Conservation (phyloP, 2,797 vertebrate genomes). For the Salmo trutta region DNA sequence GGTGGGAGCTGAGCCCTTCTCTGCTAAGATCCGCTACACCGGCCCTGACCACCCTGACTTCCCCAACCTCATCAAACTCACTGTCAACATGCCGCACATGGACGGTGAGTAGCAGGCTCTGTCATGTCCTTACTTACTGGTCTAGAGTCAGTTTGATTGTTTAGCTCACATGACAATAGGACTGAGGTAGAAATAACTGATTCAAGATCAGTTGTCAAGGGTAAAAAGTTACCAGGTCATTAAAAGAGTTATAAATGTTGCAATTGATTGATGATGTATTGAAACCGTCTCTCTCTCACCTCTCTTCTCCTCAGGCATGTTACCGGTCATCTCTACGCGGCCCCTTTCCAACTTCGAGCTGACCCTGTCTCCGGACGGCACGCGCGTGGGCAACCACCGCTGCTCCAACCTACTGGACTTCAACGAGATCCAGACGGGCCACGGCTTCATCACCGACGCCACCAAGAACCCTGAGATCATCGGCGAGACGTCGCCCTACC, state of each 20-base stretch:
- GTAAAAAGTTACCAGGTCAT: neutral
- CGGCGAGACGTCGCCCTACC: slow-evolving; percentile 82
- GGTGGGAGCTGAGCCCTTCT: slow-evolving; percentile 85
- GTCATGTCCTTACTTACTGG: neutral
- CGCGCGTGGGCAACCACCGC: slow-evolving; percentile 83
- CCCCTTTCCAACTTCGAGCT: slow-evolving; percentile 86
- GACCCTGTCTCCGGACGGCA: slow-evolving; percentile 82
- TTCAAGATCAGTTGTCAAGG: neutral
- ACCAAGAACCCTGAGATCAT: slow-evolving; percentile 83
- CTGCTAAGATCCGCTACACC: slow-evolving; percentile 82
- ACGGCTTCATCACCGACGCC: slow-evolving; percentile 83
- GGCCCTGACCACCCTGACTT: slow-evolving; percentile 83
- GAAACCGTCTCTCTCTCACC: neutral
- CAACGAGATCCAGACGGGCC: slow-evolving; percentile 82
- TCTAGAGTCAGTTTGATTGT: neutral
- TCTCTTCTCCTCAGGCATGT: slow-evolving; percentile 72
- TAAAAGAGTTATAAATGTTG: neutral
- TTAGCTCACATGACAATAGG: neutral
- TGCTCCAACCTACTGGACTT: slow-evolving; percentile 87
- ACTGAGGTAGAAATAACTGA: neutral
- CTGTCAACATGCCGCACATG: slow-evolving; percentile 84
- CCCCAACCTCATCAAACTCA: slow-evolving; percentile 83
- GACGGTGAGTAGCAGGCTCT: slow-evolving; percentile 71
- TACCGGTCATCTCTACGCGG: slow-evolving; percentile 83
- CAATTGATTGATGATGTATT: neutral